phyloP scores from a whole-genome alignment of 37 sponge, comb jelly and placozoan genomes.

The Sycon ciliatum region DNA sequence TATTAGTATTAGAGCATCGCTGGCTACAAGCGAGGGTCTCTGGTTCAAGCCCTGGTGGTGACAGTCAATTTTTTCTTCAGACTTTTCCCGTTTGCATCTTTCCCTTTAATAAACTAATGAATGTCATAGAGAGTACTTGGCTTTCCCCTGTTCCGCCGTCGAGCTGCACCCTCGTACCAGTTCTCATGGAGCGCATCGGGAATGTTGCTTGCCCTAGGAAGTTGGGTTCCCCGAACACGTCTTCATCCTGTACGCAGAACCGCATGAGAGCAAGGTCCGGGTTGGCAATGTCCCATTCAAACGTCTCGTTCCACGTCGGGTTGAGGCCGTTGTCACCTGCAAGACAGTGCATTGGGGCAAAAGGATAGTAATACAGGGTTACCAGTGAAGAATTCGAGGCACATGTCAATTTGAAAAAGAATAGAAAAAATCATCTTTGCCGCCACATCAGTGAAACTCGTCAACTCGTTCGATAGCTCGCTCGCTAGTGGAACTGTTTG shows the following conservation, averaged over 20 bases:
- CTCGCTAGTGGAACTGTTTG: too few species aligned
- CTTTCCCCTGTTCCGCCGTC: too few species aligned
- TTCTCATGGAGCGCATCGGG: conserved; percentile 59
- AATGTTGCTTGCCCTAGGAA: conserved; percentile 82
- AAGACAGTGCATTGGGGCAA: conserved; percentile 1
- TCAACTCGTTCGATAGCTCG: too few species aligned
- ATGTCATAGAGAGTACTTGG: background rate
- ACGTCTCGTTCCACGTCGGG: conserved; percentile 77
- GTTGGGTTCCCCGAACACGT: conserved; percentile 93
- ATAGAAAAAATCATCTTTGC: background rate
- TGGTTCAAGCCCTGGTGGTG: too few species aligned
- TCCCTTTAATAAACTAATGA: too few species aligned
- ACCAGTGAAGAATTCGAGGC: too few species aligned
- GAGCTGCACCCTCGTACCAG: conserved; percentile 13
- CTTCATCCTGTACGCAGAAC: conserved; percentile 78
- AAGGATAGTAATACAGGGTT: conserved; percentile 8
- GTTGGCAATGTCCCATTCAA: conserved; percentile 71
- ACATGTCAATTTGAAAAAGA: background rate
- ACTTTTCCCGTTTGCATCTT: too few species aligned
- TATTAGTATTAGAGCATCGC: too few species aligned
- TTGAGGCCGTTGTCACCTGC: conserved; percentile 86
- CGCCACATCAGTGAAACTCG: too few species aligned
- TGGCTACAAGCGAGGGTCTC: too few species aligned
- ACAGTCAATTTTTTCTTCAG: too few species aligned
- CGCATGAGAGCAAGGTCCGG: conserved; percentile 82